Evolutionary conservation across 2,113 vertebrate genomes (phyloP).

Genomic region (Pholis gunnellus): DNA sequence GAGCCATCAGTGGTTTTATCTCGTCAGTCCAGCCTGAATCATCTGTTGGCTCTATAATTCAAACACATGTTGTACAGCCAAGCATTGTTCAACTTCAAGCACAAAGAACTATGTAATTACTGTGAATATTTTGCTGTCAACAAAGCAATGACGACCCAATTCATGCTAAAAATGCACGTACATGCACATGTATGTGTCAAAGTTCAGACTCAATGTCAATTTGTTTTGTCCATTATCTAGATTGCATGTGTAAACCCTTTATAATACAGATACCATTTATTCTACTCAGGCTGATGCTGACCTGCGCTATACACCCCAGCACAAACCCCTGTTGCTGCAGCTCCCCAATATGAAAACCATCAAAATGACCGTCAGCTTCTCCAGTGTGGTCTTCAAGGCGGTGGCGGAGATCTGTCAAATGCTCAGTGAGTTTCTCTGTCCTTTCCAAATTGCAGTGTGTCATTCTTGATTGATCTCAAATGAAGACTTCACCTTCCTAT

Average conservation of each 20-base stretch:
- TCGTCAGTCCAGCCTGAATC: background rate
- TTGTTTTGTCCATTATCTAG: background rate
- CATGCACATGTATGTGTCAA: background rate
- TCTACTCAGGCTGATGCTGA: conserved; percentile 90
- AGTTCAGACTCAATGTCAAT: background rate
- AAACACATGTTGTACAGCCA: background rate
- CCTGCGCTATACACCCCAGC: conserved; percentile 93
- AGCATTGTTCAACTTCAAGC: background rate
- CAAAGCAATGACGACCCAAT: background rate
- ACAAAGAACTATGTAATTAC: background rate
- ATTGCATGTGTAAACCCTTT: background rate
- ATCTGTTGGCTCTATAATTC: background rate
- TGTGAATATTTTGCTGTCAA: background rate
- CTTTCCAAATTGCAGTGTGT: background rate
- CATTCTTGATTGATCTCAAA: background rate
- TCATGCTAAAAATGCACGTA: background rate
- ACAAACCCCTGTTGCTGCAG: conserved; percentile 91
- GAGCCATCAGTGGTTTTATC: conserved; percentile 5
- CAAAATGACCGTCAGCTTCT: conserved; percentile 91
- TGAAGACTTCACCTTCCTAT: background rate
- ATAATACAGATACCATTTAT: background rate
- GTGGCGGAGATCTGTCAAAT: conserved; percentile 92
- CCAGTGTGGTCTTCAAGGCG: conserved; percentile 90
- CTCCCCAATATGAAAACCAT: conserved; percentile 93
- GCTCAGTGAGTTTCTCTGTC: conserved; percentile 89